Percentiles rank a stretch among this genome's conserved stretches.
Evolutionary conservation across 23 tunicate species (phyloP).

Genomic region (Styela plicata): DNA sequence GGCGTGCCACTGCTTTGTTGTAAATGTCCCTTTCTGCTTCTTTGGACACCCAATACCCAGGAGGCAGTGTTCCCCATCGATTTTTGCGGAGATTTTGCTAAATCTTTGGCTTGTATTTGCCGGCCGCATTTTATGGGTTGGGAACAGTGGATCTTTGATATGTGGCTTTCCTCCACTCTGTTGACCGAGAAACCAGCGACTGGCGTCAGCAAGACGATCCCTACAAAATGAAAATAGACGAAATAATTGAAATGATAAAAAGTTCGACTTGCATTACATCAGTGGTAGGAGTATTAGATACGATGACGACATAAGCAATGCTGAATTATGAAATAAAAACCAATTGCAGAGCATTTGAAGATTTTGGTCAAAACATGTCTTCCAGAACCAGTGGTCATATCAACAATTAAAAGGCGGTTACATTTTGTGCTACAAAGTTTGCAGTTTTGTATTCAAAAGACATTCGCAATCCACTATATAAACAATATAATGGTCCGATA

Average conservation of each 20-base stretch:
- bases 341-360: too few species aligned
- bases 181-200: conserved; percentile 85
- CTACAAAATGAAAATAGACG: conserved; percentile 15
- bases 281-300: too few species aligned
- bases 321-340: too few species aligned
- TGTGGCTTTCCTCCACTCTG: conserved; percentile 29
- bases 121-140: conserved; percentile 10
- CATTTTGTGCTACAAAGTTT: too few species aligned
- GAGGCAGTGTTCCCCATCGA: background rate
- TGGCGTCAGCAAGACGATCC: conserved; percentile 85
- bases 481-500: too few species aligned
- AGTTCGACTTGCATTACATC: too few species aligned
- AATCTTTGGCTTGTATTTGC: background rate
- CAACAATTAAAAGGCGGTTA: too few species aligned
- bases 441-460: too few species aligned
- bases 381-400: too few species aligned
- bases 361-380: too few species aligned
- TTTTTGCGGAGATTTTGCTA: background rate
- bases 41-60: conserved; percentile 5
- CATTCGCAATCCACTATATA: too few species aligned
- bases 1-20: background rate
- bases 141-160: conserved; percentile 13
- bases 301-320: too few species aligned
- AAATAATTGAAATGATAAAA: background rate
- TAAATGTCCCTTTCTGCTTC: background rate